Percentiles rank a stretch among this genome's conserved stretches.
Evolutionary conservation across 1,140 invertebrate species (phyloP).

Genomic region (Drosophila setifemur): DNA sequence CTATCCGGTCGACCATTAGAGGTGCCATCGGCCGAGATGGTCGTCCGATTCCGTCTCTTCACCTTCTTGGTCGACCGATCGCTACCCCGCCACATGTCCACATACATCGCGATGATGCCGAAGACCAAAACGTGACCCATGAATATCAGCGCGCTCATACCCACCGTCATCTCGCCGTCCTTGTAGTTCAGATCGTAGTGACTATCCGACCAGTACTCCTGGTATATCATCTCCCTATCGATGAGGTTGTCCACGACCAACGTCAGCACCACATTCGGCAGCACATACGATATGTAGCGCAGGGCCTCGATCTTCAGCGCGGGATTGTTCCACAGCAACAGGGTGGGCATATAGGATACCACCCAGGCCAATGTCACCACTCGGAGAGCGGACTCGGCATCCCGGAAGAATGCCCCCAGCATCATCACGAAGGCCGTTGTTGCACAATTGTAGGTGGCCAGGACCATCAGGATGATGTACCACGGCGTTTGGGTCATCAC

Average conservation of each 20-base stretch:
- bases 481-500: conserved; percentile 46
- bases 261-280: conserved; percentile 50
- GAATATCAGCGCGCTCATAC: conserved; percentile 23
- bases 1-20: conserved; percentile 17
- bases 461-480: conserved; percentile 22
- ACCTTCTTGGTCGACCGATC: conserved; percentile 21
- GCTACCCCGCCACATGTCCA: conserved; percentile 51
- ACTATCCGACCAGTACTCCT: neutral
- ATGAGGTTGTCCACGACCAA: conserved; percentile 29
- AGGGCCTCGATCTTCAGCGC: neutral
- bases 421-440: conserved; percentile 32
- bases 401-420: conserved; percentile 52
- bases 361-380: conserved; percentile 48
- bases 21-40: conserved; percentile 14
- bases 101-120: conserved; percentile 33
- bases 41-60: neutral
- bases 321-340: conserved; percentile 43
- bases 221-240: conserved; percentile 40
- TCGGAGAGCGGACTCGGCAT: conserved; percentile 19
- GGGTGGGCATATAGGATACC: conserved; percentile 45
- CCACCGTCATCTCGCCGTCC: neutral
- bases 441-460: conserved; percentile 38
- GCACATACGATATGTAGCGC: conserved; percentile 12
- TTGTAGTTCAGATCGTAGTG: conserved; percentile 1
- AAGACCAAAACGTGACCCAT: neutral